Evolutionary conservation across 2,888 invertebrate genomes (phyloP).

Genomic region (Lithophane ornitopus): DNA sequence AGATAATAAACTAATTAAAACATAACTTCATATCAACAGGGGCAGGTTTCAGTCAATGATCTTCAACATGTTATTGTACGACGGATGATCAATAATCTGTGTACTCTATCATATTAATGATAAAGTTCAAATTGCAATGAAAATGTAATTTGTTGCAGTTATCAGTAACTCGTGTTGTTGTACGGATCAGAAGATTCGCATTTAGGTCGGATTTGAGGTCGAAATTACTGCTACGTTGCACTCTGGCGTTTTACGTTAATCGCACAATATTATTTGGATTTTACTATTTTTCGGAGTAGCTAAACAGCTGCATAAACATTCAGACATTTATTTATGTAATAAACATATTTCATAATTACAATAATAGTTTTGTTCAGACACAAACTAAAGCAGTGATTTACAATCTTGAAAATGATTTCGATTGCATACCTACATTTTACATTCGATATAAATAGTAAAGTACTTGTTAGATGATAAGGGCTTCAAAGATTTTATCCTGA

Average conservation of each 20-base stretch:
- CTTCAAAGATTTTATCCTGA: background rate
- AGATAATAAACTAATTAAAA: conserved; percentile 58
- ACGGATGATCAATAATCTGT: conserved; percentile 15
- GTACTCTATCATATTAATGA: background rate
- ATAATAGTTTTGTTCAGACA: background rate
- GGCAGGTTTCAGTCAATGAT: conserved; percentile 77
- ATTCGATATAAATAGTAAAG: background rate
- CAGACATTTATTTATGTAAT: background rate
- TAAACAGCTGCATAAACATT: background rate
- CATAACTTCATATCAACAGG: conserved; percentile 62
- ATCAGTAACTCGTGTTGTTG: conserved; percentile 64
- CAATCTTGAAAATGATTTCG: background rate
- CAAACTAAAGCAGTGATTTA: background rate
- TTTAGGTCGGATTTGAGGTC: conserved; percentile 39
- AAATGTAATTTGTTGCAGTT: conserved; percentile 27
- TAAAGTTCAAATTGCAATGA: conserved; percentile 26
- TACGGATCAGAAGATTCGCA: conserved; percentile 49
- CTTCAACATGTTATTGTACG: conserved; percentile 68
- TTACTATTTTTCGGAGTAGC: background rate
- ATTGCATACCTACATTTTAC: background rate
- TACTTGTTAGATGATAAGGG: background rate
- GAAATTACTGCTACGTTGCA: conserved; percentile 2
- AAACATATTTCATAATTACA: too few relatives aligned
- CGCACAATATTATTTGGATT: background rate
- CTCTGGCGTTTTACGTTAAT: background rate